A percentile compares a stretch with the other conserved stretches of the same genome.
phyloP scores from a whole-genome alignment of 1,140 invertebrate genomes.

The Hylaeus anthracinus region DNA sequence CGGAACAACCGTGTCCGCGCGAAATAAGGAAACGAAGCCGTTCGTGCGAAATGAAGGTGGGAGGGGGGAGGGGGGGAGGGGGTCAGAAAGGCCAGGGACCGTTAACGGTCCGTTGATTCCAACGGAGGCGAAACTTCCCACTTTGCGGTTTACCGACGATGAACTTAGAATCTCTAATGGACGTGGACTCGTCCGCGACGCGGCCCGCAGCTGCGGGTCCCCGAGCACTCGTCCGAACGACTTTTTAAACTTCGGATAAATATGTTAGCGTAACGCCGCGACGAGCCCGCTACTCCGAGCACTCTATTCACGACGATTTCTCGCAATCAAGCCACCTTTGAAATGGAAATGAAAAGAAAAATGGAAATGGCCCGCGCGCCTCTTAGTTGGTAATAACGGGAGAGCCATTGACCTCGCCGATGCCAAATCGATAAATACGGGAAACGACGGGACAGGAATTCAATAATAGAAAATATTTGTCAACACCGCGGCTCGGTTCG shows the following conservation, averaged over 20 bases:
- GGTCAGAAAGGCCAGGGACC: background rate
- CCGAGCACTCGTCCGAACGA: slow-evolving; percentile 37
- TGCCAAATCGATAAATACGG: too few species aligned
- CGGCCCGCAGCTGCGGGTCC: background rate
- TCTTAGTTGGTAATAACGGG: background rate
- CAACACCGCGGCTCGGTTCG: too few species aligned
- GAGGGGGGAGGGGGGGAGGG: background rate
- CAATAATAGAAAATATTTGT: too few species aligned
- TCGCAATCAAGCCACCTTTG: slow-evolving; percentile 41
- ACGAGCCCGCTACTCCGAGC: background rate
- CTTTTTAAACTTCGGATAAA: slow-evolving; percentile 53
- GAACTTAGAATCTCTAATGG: slow-evolving; percentile 66
- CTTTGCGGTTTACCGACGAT: slow-evolving; percentile 63
- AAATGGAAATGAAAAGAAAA: slow-evolving; percentile 38
- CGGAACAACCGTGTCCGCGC: background rate
- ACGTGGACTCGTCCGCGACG: slow-evolving; percentile 36
- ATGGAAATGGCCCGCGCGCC: too few species aligned
- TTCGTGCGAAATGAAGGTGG: slow-evolving; percentile 6
- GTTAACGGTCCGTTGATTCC: slow-evolving; percentile 62
- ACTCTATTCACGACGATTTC: slow-evolving; percentile 7
- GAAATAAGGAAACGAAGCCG: slow-evolving; percentile 22
- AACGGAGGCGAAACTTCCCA: slow-evolving; percentile 59
- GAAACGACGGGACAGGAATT: too few species aligned
- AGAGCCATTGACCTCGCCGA: background rate
- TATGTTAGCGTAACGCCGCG: slow-evolving; percentile 24